These are phyloP conservation scores for Hyperoplus immaculatus DNA, from an alignment of 2,797 vertebrate species.

Conservation along the genomic window DNA sequence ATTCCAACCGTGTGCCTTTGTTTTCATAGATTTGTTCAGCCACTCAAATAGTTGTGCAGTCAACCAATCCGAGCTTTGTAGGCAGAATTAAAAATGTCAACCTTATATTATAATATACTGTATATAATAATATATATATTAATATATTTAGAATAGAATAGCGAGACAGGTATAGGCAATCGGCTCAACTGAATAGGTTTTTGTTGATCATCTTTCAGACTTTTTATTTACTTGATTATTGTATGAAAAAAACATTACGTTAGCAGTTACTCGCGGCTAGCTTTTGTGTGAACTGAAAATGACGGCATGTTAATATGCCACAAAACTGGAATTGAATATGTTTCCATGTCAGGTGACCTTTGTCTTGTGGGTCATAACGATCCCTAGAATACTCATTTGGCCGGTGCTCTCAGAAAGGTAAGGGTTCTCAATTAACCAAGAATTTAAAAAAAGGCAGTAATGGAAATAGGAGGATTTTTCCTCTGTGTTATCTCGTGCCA, in stretches of 20 bases:
- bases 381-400: fast-evolving
- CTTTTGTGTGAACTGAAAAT: no score
- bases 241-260: no score
- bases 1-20: not conserved
- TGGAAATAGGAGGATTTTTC: slow-evolving; percentile 1
- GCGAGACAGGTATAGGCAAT: no score
- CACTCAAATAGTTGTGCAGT: not conserved
- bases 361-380: not conserved
- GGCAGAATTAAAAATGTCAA: not conserved
- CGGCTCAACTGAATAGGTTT: not conserved
- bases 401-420: not conserved
- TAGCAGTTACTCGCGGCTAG: no score
- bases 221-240: no score
- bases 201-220: not conserved
- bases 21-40: not conserved
- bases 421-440: not conserved
- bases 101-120: no score
- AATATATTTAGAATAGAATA: no score
- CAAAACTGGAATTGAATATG: no score
- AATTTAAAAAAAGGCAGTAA: not conserved
- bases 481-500: not conserved
- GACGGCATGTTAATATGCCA: no score
- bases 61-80: not conserved
- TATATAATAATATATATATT: no score
- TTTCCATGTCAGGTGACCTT: not conserved